Base-by-base conservation (phyloP, 2,797 vertebrate species). In the Adrianichthys oophorus region DNA sequence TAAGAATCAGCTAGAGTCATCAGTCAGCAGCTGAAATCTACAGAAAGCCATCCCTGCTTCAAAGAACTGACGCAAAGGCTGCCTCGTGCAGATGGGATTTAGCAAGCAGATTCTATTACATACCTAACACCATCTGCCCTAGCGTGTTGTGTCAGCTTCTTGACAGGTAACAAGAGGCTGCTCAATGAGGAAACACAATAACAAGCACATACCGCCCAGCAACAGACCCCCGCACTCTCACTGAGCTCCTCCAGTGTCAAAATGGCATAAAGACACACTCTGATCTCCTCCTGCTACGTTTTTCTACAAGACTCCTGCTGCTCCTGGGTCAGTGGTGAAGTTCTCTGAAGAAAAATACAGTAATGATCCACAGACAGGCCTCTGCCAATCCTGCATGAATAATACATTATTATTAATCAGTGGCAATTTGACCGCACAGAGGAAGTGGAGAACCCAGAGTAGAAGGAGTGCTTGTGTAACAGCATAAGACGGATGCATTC, bases 101-200 rank as follows among this genome's bases (percentile, higher is more conserved):
- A 68, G 59, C 52, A 48, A 77, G 68, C 65, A 74, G 56, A 79
- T 70, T 80, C 71, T 43, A 19, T 69, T 76, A 82, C 80, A 72
- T 73, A 74, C 68, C 59, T 62, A 51, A 61, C 70, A 60, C 76
- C 82, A 72, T 78, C 83, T 89, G 84, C 75, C 71, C 66, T 56
- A 14, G 62, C 63, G 41, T 80, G 82, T 81, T 83, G 58, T 83
- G 83, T 85, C 81, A 84, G 58, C 74, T 65, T 52, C 41, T n/a
- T 85, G 84, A 88, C 80, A 85, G 85, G 72, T 75, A 83, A 89
- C 85, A 86, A 78, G 76, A 64, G 54, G 56, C 68, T 65, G 59
- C 75, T 68, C 56, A 16, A 68, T 70, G 64, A 79, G 81, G 48
- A 83, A 82, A 85, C 75, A 78, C 60, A 80, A 73, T 78, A 85